Percentiles rank a stretch among this genome's conserved stretches.
phyloP scores from a whole-genome alignment of 2,888 invertebrate species.

The Aspidiotus rigidus region DNA sequence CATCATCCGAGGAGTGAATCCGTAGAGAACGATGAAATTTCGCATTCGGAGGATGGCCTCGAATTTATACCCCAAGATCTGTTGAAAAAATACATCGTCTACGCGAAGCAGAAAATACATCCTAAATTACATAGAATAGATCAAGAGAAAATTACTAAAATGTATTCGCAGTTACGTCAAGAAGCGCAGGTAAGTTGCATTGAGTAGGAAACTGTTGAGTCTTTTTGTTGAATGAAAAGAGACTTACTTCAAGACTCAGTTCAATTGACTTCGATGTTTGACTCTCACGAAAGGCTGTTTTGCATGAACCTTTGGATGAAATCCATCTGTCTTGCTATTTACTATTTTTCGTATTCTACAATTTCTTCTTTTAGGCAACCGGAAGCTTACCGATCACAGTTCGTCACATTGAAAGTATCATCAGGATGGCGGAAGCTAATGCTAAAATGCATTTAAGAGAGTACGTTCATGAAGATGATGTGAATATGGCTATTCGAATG shows the following conservation, averaged over 20 bases:
- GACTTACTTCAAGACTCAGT: too few species aligned
- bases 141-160: conserved; percentile 92
- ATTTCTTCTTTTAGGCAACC: conserved; percentile 63
- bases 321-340: too few species aligned
- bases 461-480: conserved; percentile 84
- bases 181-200: conserved; percentile 63
- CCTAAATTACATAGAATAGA: conserved; percentile 89
- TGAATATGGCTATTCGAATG: conserved; percentile 93
- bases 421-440: conserved; percentile 94
- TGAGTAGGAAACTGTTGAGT: too few species aligned
- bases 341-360: too few species aligned
- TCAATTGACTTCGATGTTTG: too few species aligned
- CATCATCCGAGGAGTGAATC: conserved; percentile 73
- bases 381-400: conserved; percentile 97
- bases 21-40: conserved; percentile 39
- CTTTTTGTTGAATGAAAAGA: too few species aligned
- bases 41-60: conserved; percentile 37
- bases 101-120: conserved; percentile 83
- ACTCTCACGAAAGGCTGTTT: too few species aligned
- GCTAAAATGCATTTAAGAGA: conserved; percentile 90
- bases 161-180: conserved; percentile 90
- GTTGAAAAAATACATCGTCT: conserved; percentile 92
- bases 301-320: too few species aligned
- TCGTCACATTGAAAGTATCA: conserved; percentile 94
- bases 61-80: conserved; percentile 82